Percentiles rank a stretch among this genome's conserved stretches.
phyloP scores from a whole-genome alignment of 2,797 vertebrate genomes.

The Protonibea diacanthus region DNA sequence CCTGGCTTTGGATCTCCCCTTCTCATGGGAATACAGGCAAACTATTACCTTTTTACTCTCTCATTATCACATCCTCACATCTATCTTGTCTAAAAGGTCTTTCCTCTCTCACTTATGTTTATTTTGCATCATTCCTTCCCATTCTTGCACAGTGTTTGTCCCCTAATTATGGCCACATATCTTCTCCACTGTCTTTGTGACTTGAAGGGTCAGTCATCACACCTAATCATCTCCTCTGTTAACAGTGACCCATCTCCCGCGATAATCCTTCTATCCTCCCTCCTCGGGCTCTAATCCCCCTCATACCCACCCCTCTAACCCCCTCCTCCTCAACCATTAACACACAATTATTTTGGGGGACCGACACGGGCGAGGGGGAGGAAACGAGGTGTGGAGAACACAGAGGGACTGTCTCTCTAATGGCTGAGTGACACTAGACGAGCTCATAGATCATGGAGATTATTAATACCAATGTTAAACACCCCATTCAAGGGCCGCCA shows the following conservation, averaged over 20 bases:
- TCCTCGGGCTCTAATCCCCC: slow-evolving; percentile 62
- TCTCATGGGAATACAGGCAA: slow-evolving; percentile 50
- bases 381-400: slow-evolving; percentile 86
- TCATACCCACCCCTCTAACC: slow-evolving; percentile 5
- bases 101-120: slow-evolving; percentile 24
- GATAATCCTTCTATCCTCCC: slow-evolving; percentile 67
- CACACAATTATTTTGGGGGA: slow-evolving; percentile 81
- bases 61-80: slow-evolving; percentile 46
- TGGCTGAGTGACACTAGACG: slow-evolving; percentile 83
- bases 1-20: slow-evolving; percentile 57
- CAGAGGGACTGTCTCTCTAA: slow-evolving; percentile 77
- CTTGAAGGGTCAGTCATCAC: slow-evolving; percentile 75
- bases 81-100: slow-evolving; percentile 3
- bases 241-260: slow-evolving; percentile 74
- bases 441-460: slow-evolving; percentile 85
- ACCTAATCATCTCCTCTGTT: slow-evolving; percentile 79
- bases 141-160: slow-evolving; percentile 18
- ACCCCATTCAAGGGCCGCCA: slow-evolving; percentile 69
- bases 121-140: slow-evolving; percentile 9
- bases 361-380: slow-evolving; percentile 70
- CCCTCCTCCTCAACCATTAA: slow-evolving; percentile 79
- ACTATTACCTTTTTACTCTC: slow-evolving; percentile 50
- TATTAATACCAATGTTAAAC: slow-evolving; percentile 85
- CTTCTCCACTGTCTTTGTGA: slow-evolving; percentile 30
- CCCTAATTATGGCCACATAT: slow-evolving; percentile 37